phyloP scores from a whole-genome alignment of 2,888 invertebrate species.

The Drosophila maculinotata region DNA sequence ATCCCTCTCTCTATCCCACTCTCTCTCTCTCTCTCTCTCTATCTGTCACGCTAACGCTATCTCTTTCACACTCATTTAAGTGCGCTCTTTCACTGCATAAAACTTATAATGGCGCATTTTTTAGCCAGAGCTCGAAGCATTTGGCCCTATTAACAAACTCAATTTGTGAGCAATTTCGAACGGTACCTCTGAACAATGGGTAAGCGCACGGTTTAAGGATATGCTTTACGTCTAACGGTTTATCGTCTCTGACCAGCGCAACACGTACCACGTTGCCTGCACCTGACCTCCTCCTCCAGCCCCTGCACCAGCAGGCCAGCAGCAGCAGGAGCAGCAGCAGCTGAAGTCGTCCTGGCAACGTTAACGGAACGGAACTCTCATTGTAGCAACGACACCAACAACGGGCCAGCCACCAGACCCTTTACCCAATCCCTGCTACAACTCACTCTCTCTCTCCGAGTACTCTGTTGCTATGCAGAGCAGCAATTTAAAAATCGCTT shows the following conservation, averaged over 20 bases:
- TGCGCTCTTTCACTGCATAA: conserved; percentile 8
- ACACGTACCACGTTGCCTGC: conserved; percentile 50
- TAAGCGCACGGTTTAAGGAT: conserved; percentile 52
- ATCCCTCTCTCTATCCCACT: conserved; percentile 2
- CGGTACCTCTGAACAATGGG: conserved; percentile 37
- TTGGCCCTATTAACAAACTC: conserved; percentile 69
- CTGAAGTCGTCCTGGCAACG: conserved; percentile 10
- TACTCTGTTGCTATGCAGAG: conserved; percentile 55
- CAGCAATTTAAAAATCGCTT: conserved; percentile 73
- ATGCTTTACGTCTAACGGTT: conserved; percentile 63
- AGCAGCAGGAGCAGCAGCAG: background rate
- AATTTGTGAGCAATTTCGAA: conserved; percentile 65
- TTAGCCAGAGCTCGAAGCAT: conserved; percentile 43
- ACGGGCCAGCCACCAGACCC: background rate
- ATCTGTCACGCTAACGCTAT: background rate
- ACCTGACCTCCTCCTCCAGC: conserved; percentile 6
- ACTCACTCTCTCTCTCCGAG: conserved; percentile 1
- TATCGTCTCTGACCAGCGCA: conserved; percentile 66
- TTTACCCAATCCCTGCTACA: conserved; percentile 4
- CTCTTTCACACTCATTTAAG: too few relatives aligned
- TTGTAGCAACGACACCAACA: conserved; percentile 25
- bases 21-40: background rate
- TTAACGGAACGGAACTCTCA: conserved; percentile 20
- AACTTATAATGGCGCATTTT: conserved; percentile 55
- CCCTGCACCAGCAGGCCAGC: too few relatives aligned